A percentile compares a stretch with the other conserved stretches of the same genome.
These are phyloP conservation scores for Cossypha heuglini DNA, from an alignment of 2,797 vertebrate species.

Conservation along the genomic window DNA sequence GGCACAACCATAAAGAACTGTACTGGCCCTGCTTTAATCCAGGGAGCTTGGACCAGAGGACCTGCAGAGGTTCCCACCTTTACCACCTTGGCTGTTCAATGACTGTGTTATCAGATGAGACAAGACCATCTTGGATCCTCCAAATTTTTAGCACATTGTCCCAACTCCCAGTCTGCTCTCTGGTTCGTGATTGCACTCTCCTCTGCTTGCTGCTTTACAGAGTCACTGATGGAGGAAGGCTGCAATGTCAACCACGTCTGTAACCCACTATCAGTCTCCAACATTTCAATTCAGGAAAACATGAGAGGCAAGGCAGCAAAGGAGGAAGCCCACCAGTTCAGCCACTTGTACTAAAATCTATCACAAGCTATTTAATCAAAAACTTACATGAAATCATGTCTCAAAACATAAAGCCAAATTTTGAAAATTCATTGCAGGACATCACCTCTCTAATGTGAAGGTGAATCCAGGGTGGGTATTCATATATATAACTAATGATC, in stretches of 20 bases:
- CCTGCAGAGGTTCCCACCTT: neutral
- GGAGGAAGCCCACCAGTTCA: neutral
- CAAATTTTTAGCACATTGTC: neutral
- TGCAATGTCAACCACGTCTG: neutral
- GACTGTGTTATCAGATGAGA: neutral
- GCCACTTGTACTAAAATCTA: neutral
- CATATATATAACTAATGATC: neutral
- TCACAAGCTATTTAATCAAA: neutral
- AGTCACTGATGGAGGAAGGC: neutral
- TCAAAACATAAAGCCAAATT: neutral
- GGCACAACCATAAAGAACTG: neutral
- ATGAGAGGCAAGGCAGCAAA: neutral
- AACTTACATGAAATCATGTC: neutral
- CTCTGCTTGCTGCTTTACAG: neutral
- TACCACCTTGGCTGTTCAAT: neutral
- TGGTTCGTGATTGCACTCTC: neutral
- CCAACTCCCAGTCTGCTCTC: neutral
- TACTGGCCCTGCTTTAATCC: accelerated
- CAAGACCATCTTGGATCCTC: neutral
- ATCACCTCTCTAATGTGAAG: neutral
- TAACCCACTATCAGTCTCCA: neutral
- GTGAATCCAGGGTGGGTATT: neutral
- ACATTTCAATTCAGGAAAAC: neutral
- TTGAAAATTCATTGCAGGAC: neutral
- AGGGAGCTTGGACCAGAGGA: neutral